Evolutionary conservation across 2,888 invertebrate genomes (phyloP).

Genomic region (Allygus modestus): DNA sequence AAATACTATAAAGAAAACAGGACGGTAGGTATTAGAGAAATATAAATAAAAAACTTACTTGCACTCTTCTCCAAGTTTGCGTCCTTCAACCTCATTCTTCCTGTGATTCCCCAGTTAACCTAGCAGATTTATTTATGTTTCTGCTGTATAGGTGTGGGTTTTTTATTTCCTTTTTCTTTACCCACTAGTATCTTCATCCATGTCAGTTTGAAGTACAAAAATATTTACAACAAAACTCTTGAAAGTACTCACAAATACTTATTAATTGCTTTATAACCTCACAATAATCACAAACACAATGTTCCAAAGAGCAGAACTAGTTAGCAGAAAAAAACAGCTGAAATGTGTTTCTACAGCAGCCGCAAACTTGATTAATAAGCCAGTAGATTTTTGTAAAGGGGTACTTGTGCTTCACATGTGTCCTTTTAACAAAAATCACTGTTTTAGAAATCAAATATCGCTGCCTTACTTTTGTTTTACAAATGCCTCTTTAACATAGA

Average conservation of each 20-base stretch:
- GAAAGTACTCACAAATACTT: background rate
- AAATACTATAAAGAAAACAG: background rate
- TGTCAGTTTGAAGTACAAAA: background rate
- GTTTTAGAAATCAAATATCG: no score
- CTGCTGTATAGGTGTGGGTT: background rate
- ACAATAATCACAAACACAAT: background rate
- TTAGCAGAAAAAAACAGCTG: background rate
- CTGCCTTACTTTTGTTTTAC: no score
- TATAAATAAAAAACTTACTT: background rate
- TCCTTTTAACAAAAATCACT: background rate
- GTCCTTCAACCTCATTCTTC: background rate
- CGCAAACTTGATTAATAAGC: background rate
- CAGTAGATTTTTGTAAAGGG: background rate
- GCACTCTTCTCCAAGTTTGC: background rate
- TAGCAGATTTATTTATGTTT: background rate
- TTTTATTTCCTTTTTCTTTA: background rate
- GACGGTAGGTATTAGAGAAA: background rate
- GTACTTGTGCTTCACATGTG: background rate
- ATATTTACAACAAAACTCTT: conserved; percentile 4
- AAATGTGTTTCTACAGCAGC: background rate
- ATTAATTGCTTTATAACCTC: background rate
- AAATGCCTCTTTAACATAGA: no score
- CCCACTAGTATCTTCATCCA: background rate
- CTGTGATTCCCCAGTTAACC: background rate
- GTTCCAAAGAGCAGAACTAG: background rate